Base-by-base conservation (phyloP, 2,888 invertebrate species). In the Troides aeacus region DNA sequence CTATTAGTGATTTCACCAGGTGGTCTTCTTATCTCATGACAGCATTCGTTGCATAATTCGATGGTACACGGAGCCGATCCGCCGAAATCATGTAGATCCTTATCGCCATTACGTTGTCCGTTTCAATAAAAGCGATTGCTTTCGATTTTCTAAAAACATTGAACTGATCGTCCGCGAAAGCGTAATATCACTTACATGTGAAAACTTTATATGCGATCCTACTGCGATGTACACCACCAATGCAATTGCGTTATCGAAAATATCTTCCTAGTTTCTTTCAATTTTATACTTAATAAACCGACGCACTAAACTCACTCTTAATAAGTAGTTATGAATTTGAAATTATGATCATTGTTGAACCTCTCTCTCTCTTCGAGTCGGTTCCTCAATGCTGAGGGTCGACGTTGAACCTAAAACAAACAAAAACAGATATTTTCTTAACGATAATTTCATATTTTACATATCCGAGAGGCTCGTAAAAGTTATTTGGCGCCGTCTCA, bases 1-100 rank as follows among this genome's bases (percentile, higher is more conserved):
- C 23, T 58, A 61, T 42, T 42, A 77, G 76, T 78, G 77, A 79
- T 82, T 80, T 81, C 80, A 79, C 80, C 83, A 84, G 81, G 82
- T 83, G 82, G 81, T 46, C 46, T 46, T 81, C 79, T 82, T 75
- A 71, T 64, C 71, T 69, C 69, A 56, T 68, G 62, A 53, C 50
- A 21, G 23, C 57, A 56, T 59, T 17, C 17, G 39, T 71, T 72
- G 67, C 68, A 66, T 69, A 71, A 72, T 21, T 56, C 46, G 63
- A 64, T 65, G 65, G 21, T 21, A 46, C 69, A 61, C 60, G 60
- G 42, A 46, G 61, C 21, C 57, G 57, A 67, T 62, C 46, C 46
- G 56, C 70, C 69, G 62, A 68, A 69, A 67, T 42, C 66, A 62
- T 67, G 67, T 66, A 56, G 66, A 71, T 70, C 53, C 66, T 69